These are phyloP conservation scores for Lithobates pipiens DNA, from an alignment of 2,797 vertebrate species.

Conservation along the genomic window DNA sequence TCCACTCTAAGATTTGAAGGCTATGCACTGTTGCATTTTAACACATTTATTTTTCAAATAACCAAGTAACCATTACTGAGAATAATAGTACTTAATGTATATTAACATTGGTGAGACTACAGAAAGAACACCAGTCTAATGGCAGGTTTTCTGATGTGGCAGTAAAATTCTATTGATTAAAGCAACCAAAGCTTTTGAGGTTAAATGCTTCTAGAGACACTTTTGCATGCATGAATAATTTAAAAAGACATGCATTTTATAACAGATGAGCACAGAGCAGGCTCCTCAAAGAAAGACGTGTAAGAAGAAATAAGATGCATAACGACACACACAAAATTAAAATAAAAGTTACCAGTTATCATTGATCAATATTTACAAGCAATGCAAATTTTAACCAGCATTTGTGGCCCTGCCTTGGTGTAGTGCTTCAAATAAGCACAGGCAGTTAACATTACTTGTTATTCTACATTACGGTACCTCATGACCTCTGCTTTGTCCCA, in stretches of 20 bases:
- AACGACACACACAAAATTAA: background rate
- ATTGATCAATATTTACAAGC: background rate
- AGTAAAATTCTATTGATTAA: slow-evolving; percentile 48
- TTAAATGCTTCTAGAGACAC: slow-evolving; percentile 16
- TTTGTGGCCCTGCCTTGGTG: no score
- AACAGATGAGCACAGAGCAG: slow-evolving; percentile 12
- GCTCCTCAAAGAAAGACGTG: background rate
- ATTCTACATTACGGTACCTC: no score
- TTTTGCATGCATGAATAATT: slow-evolving; percentile 48
- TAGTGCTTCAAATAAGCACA: no score
- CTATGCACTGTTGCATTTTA: no score
- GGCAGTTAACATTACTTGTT: no score
- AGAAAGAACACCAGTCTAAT: slow-evolving; percentile 6
- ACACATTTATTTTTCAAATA: no score
- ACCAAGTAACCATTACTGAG: background rate
- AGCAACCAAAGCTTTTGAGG: slow-evolving; percentile 14
- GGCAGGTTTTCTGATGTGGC: background rate
- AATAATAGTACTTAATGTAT: background rate
- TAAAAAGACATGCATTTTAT: slow-evolving; percentile 21
- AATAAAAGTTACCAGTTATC: background rate
- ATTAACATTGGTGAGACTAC: background rate
- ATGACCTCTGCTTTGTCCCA: no score
- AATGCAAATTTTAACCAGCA: no score
- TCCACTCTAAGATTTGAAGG: no score
- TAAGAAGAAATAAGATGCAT: background rate